Conservation (phyloP, 2,113 vertebrate species). For the Halcyon malimbica region DNA sequence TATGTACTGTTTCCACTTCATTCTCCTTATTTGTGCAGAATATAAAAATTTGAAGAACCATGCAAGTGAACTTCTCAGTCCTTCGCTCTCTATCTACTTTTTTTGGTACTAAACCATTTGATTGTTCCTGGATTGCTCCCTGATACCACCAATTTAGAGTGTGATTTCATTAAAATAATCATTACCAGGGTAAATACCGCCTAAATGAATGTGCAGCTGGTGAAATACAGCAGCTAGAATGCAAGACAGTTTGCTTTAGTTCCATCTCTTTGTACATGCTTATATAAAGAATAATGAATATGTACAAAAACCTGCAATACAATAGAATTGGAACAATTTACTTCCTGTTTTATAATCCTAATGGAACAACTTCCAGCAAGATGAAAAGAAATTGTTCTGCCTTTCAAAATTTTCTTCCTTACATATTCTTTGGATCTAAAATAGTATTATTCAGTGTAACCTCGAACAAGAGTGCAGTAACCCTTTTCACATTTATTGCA, state of each 20-base stretch:
- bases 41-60: not conserved
- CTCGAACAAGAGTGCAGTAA: not conserved
- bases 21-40: not conserved
- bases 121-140: not conserved
- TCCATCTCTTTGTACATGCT: not conserved
- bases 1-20: not conserved
- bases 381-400: not conserved
- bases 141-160: slow-evolving; percentile 19
- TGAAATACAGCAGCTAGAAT: not conserved
- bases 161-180: slow-evolving; percentile 40
- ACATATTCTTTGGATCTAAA: not conserved
- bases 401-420: not conserved
- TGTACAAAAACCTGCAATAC: not conserved
- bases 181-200: not conserved
- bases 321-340: slow-evolving; percentile 8
- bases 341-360: not conserved
- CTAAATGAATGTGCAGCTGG: not conserved
- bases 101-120: not conserved
- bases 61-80: not conserved
- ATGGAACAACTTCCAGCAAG: not conserved
- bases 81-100: not conserved
- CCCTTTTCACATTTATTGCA: not conserved
- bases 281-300: slow-evolving; percentile 19
- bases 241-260: not conserved
- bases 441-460: not conserved